Conservation (phyloP, 2,888 invertebrate species). For the Capitulum mitella region DNA sequence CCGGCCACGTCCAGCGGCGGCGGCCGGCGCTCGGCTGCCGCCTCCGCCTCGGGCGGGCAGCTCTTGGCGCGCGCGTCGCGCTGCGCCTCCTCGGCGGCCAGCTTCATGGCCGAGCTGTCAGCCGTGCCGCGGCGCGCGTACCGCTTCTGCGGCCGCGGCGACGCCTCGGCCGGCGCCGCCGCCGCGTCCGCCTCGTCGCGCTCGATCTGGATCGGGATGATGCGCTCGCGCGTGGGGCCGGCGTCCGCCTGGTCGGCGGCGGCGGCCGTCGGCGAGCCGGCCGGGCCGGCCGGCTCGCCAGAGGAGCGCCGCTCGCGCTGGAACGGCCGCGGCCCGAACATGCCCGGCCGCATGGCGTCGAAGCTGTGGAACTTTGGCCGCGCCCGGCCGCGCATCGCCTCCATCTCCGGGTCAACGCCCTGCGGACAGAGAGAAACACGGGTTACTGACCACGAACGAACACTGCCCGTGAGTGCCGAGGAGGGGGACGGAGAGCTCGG, state of each 20-base stretch:
- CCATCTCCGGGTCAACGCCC: background rate
- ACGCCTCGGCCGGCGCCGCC: background rate
- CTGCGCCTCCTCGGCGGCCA: background rate
- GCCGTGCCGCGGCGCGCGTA: background rate
- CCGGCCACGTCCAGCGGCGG: background rate
- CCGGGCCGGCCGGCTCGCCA: background rate
- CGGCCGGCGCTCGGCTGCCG: background rate
- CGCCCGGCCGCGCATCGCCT: background rate
- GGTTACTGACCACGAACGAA: too few species aligned
- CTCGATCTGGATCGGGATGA: conserved; percentile 6
- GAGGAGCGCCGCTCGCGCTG: background rate
- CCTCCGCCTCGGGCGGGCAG: background rate
- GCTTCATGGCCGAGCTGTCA: background rate
- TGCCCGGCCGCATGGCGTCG: background rate
- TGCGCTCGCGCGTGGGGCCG: background rate
- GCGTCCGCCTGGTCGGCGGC: background rate
- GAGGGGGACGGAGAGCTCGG: too few species aligned
- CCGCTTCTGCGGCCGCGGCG: background rate
- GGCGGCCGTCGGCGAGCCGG: background rate
- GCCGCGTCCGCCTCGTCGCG: background rate
- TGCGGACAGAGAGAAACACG: too few species aligned
- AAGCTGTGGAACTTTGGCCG: conserved; percentile 9
- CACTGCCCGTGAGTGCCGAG: too few species aligned
- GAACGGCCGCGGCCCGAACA: background rate
- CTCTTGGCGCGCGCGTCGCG: background rate